These are phyloP conservation scores for Adrianichthys oophorus DNA, from an alignment of 2,797 vertebrate genomes.

Conservation along the genomic window DNA sequence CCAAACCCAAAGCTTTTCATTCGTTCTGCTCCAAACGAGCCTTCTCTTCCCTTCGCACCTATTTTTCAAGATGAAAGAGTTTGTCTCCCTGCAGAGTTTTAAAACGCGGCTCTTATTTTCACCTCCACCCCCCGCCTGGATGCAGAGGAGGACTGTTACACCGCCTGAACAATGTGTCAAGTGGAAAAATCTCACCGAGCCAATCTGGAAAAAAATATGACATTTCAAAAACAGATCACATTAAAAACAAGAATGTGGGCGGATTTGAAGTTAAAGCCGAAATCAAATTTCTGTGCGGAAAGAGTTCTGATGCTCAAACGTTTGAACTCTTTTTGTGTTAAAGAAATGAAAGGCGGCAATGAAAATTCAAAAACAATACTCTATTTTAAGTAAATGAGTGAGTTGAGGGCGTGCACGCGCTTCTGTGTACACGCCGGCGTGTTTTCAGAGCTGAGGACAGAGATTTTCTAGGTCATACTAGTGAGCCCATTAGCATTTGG, in stretches of 20 bases:
- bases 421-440: slow-evolving; percentile 12
- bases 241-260: too few species aligned
- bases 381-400: slow-evolving; percentile 41
- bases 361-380: slow-evolving; percentile 26
- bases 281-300: too few species aligned
- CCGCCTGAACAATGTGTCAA: slow-evolving; percentile 30
- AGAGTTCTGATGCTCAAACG: neutral
- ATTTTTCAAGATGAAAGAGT: slow-evolving; percentile 35
- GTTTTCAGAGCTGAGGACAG: slow-evolving; percentile 21
- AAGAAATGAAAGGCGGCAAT: neutral
- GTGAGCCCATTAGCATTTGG: slow-evolving; percentile 64
- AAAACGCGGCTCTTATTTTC: slow-evolving; percentile 47
- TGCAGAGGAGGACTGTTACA: slow-evolving; percentile 27
- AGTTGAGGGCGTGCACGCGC: slow-evolving; percentile 20
- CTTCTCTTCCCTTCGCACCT: slow-evolving; percentile 47
- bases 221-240: too few species aligned
- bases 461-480: slow-evolving; percentile 70
- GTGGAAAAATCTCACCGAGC: slow-evolving; percentile 11
- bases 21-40: slow-evolving; percentile 42
- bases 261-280: too few species aligned
- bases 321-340: slow-evolving; percentile 4
- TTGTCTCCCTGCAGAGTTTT: slow-evolving; percentile 47
- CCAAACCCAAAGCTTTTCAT: slow-evolving; percentile 36
- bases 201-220: neutral
- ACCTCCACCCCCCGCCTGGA: slow-evolving; percentile 38